Evolutionary conservation across 1,140 invertebrate genomes (phyloP).

Genomic region (Drosophila mauritiana): DNA sequence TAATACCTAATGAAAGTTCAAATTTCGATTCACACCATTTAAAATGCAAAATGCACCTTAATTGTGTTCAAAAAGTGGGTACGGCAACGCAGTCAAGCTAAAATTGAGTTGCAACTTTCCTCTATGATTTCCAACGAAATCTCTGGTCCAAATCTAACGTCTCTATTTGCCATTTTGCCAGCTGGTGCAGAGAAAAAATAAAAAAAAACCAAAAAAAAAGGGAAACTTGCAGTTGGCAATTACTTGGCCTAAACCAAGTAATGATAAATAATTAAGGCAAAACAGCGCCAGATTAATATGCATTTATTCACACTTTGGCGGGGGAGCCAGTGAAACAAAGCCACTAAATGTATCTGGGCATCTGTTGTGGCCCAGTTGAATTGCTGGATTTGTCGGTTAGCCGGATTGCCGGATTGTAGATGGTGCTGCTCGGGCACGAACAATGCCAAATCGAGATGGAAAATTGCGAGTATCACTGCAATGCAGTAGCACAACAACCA

Average conservation of each 20-base stretch:
- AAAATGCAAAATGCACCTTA: background rate
- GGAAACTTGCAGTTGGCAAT: conserved; percentile 33
- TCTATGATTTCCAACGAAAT: background rate
- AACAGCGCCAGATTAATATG: conserved; percentile 52
- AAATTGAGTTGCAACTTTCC: conserved; percentile 9
- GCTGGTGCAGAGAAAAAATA: background rate
- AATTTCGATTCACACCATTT: background rate
- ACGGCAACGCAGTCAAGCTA: background rate
- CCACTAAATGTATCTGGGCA: conserved; percentile 34
- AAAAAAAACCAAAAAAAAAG: conserved; percentile 1
- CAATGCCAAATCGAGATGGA: conserved; percentile 54
- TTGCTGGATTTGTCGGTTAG: conserved; percentile 13
- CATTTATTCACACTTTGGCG: conserved; percentile 71
- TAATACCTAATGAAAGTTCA: no score
- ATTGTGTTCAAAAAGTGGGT: background rate
- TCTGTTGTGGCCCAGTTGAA: conserved; percentile 40
- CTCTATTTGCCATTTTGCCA: conserved; percentile 16
- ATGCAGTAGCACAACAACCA: conserved; percentile 59
- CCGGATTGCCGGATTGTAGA: conserved; percentile 3
- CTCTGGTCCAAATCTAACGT: conserved; percentile 34
- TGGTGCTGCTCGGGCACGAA: conserved; percentile 40
- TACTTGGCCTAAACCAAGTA: conserved; percentile 40
- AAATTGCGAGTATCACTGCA: conserved; percentile 60
- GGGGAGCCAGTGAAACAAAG: conserved; percentile 20
- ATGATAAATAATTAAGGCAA: conserved; percentile 52